Evolutionary conservation across 2,797 vertebrate species (phyloP).

Genomic region (Siniperca obscura): DNA sequence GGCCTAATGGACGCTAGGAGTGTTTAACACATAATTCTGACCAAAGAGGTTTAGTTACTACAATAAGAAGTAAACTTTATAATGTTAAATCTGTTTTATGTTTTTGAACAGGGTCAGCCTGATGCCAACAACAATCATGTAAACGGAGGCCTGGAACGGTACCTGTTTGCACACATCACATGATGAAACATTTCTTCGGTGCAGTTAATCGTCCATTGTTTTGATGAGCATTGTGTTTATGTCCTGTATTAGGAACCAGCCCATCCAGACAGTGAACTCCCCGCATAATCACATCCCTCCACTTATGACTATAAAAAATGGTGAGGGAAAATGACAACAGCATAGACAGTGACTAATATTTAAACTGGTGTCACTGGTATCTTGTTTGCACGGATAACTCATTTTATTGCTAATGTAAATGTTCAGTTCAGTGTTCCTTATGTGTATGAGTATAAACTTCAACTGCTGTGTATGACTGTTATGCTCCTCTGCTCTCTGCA

Average conservation of each 20-base stretch:
- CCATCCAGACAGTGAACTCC: slow-evolving; percentile 19
- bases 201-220: background rate
- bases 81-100: slow-evolving; percentile 4
- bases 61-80: background rate
- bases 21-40: background rate
- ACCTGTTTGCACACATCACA: background rate
- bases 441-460: background rate
- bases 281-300: slow-evolving; percentile 6
- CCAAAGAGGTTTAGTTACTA: background rate
- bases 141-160: slow-evolving; percentile 57
- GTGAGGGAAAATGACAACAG: slow-evolving; percentile 35
- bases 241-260: slow-evolving; percentile 42
- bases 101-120: slow-evolving; percentile 55
- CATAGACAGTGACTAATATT: background rate
- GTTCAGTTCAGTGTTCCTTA: background rate
- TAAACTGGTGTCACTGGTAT: background rate
- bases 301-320: slow-evolving; percentile 6
- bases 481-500: slow-evolving; percentile 8
- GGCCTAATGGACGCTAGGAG: background rate
- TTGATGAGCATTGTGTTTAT: slow-evolving; percentile 12
- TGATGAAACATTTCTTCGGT: background rate
- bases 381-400: background rate
- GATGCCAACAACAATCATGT: slow-evolving; percentile 64
- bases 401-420: background rate
- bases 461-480: background rate